phyloP scores from a whole-genome alignment of 2,113 vertebrate genomes.

The Enhydra lutris region DNA sequence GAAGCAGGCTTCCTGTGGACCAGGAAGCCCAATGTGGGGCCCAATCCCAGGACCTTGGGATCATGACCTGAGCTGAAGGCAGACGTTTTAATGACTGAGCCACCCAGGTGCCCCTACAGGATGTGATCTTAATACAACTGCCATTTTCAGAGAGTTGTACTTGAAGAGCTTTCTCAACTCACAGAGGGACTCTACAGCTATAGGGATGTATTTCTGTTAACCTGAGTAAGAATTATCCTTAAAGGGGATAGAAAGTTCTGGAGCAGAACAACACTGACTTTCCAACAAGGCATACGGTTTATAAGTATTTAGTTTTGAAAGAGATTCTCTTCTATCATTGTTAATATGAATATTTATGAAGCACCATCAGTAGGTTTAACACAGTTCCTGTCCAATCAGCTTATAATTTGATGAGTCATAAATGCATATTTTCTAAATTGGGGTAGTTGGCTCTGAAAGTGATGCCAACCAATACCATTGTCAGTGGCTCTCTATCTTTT shows the following conservation, averaged over 20 bases:
- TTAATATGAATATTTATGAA: conserved; percentile 30
- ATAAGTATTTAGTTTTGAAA: background rate
- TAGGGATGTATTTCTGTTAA: background rate
- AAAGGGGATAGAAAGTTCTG: background rate
- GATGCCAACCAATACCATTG: background rate
- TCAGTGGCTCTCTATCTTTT: background rate
- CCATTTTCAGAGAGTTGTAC: background rate
- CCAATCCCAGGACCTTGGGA: no score
- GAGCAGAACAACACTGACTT: background rate
- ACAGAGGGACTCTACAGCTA: background rate
- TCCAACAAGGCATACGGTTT: background rate
- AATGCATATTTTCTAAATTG: background rate
- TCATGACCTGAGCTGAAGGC: no score
- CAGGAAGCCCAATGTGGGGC: no score
- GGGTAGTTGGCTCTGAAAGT: background rate
- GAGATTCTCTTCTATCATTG: background rate
- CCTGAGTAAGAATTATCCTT: background rate
- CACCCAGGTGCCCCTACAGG: background rate
- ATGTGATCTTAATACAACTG: background rate
- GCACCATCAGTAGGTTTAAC: background rate
- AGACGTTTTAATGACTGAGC: no score
- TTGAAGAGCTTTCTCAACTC: background rate
- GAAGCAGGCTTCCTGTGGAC: no score
- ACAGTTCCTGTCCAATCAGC: background rate
- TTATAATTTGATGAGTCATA: conserved; percentile 32